Percentiles rank a stretch among this genome's conserved stretches.
Evolutionary conservation across 2,113 vertebrate genomes (phyloP).

Genomic region (Barbus barbus): DNA sequence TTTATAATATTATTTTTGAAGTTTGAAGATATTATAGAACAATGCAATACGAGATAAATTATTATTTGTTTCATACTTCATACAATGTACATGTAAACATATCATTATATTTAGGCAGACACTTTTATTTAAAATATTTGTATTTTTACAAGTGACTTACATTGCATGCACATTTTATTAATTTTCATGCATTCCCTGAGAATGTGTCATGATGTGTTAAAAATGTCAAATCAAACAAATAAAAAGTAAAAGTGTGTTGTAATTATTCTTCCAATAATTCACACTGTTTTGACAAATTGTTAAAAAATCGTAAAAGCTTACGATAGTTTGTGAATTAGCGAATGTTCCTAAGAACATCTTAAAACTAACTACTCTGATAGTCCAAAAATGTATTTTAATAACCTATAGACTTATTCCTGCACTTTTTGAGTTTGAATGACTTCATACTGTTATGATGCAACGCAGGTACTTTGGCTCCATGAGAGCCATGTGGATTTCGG

Average conservation of each 20-base stretch:
- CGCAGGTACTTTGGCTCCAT: slow-evolving; percentile 12
- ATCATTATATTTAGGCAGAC: neutral
- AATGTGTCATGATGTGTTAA: neutral
- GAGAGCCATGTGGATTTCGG: slow-evolving; percentile 34
- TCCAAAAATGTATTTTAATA: neutral
- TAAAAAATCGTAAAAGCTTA: neutral
- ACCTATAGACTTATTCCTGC: too few relatives aligned
- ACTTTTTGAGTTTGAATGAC: slow-evolving; percentile 27
- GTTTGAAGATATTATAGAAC: neutral
- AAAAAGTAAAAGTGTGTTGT: too few relatives aligned
- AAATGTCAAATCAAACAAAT: neutral
- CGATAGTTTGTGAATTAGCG: neutral
- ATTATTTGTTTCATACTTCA: neutral
- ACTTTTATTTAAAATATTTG: too few relatives aligned
- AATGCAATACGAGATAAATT: neutral
- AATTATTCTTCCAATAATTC: neutral
- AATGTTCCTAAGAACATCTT: neutral
- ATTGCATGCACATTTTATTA: neutral
- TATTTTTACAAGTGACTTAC: too few relatives aligned
- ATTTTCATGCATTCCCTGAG: neutral
- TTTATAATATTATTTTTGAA: neutral
- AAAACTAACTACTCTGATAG: neutral
- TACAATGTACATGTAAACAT: neutral
- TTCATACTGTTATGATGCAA: slow-evolving; percentile 14
- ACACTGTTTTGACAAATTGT: neutral